Conservation (phyloP, 2,888 invertebrate species). For the Ophion costatus region DNA sequence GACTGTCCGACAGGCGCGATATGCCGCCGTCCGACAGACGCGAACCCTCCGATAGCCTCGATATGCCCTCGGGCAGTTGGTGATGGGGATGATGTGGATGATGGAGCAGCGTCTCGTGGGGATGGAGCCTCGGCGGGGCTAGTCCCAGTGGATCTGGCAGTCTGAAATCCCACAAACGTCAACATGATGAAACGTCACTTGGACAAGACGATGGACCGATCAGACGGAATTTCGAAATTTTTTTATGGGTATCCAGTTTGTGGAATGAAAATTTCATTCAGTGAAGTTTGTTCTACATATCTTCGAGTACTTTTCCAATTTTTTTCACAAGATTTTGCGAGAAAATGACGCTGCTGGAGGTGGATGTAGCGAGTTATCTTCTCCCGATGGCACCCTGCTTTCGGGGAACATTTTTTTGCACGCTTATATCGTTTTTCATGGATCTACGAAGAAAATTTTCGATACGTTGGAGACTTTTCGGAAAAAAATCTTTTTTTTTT, state of each 20-base stretch:
- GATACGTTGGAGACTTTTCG: background rate
- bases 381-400: too few relatives aligned
- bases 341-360: too few relatives aligned
- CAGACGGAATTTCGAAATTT: too few relatives aligned
- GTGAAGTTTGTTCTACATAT: too few relatives aligned
- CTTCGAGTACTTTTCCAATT: too few relatives aligned
- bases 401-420: too few relatives aligned
- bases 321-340: background rate
- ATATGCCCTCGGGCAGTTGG: constrained; percentile 78
- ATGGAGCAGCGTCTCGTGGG: constrained; percentile 80
- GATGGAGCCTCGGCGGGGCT: constrained; percentile 79
- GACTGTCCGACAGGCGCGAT: constrained; percentile 81
- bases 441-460: too few relatives aligned
- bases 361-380: too few relatives aligned
- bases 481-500: background rate
- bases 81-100: constrained; percentile 75
- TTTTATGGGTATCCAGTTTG: too few relatives aligned
- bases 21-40: constrained; percentile 81
- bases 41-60: constrained; percentile 81
- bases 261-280: too few relatives aligned
- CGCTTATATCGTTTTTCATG: too few relatives aligned
- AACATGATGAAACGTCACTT: background rate
- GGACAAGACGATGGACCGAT: background rate
- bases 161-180: constrained; percentile 72
- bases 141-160: constrained; percentile 81